These are phyloP conservation scores for Noctua comes DNA, from an alignment of 2,888 invertebrate species.

Conservation along the genomic window DNA sequence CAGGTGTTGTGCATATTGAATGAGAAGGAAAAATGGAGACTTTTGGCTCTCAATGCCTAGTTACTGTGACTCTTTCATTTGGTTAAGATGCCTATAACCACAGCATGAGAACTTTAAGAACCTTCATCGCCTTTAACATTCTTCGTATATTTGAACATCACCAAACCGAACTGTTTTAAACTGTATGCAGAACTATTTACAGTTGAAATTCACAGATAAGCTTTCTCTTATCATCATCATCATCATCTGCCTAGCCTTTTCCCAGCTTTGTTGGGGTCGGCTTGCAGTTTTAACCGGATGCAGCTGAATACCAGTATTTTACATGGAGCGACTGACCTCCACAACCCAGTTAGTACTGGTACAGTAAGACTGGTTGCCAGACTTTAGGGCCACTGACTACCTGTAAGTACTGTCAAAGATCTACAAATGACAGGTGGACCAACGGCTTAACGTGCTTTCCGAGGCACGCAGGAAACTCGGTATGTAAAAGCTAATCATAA, in stretches of 20 bases:
- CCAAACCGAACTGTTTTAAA: not conserved
- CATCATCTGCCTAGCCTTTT: no score
- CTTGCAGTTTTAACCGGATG: no score
- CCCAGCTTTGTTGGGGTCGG: no score
- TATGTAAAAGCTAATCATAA: not conserved
- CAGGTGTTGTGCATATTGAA: no score
- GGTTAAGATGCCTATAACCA: not conserved
- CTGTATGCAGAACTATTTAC: not conserved
- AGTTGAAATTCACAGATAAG: not conserved
- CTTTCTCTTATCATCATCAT: not conserved
- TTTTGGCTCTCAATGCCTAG: not conserved
- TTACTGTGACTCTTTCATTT: not conserved
- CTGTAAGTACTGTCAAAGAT: not conserved
- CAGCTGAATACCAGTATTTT: no score
- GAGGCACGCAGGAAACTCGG: not conserved
- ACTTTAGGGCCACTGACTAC: not conserved
- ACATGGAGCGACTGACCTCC: not conserved
- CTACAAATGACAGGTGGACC: not conserved
- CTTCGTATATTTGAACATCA: not conserved
- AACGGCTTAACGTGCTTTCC: not conserved
- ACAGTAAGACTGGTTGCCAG: not conserved
- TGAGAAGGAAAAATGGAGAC: not conserved
- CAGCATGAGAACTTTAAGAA: not conserved
- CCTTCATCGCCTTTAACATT: not conserved
- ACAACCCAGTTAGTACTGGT: not conserved